Percentiles rank a stretch among this genome's conserved stretches.
These are phyloP conservation scores for Ligdia adustata DNA, from an alignment of 2,888 invertebrate species.

Conservation along the genomic window DNA sequence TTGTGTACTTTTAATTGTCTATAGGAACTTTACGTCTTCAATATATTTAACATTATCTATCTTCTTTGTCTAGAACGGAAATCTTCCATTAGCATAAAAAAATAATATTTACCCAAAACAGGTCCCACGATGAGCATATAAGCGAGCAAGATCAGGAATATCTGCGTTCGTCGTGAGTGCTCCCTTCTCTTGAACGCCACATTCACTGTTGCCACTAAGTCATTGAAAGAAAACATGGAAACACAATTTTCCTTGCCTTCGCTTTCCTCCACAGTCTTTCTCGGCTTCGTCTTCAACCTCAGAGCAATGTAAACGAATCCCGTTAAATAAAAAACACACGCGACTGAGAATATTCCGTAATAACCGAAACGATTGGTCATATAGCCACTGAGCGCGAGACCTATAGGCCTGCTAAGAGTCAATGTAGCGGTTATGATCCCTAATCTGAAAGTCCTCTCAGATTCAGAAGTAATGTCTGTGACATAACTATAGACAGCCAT, in stretches of 20 bases:
- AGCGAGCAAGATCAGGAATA: slow-evolving; percentile 70
- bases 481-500: slow-evolving; percentile 86
- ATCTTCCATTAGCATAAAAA: no score
- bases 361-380: slow-evolving; percentile 77
- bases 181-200: slow-evolving; percentile 69
- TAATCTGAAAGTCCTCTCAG: slow-evolving; percentile 85
- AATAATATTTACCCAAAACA: slow-evolving; percentile 71
- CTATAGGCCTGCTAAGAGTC: slow-evolving; percentile 80
- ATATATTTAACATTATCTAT: no score
- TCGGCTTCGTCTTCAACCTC: slow-evolving; percentile 65
- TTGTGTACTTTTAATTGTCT: no score
- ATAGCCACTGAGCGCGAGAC: slow-evolving; percentile 81
- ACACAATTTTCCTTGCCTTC: slow-evolving; percentile 55
- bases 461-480: slow-evolving; percentile 83
- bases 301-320: slow-evolving; percentile 74
- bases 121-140: slow-evolving; percentile 82
- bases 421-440: slow-evolving; percentile 84
- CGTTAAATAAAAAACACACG: slow-evolving; percentile 70
- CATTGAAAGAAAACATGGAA: slow-evolving; percentile 65
- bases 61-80: no score
- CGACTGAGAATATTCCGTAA: slow-evolving; percentile 74
- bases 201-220: slow-evolving; percentile 74
- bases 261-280: slow-evolving; percentile 63
- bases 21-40: no score
- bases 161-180: slow-evolving; percentile 67